These are phyloP conservation scores for Apis mellifera DNA, from an alignment of 1,140 invertebrate genomes.

Conservation along the genomic window Amel_HAv3.1 CM009935.2:3295001-3295500, in stretches of 20 bases:
- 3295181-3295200: conserved; percentile 35
- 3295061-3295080: conserved; percentile 36
- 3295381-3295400: too few species aligned
- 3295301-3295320: neutral
- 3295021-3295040: conserved; percentile 32
- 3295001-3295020: neutral
- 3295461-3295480: too few species aligned
- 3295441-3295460: too few species aligned
- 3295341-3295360: too few species aligned
- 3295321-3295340: too few species aligned
- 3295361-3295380: too few species aligned
- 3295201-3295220: neutral
- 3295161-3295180: conserved; percentile 44
- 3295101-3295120: conserved; percentile 58
- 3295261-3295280: neutral
- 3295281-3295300: neutral
- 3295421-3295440: neutral
- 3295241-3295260: neutral
- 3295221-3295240: neutral
- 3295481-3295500: too few species aligned
- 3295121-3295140: conserved; percentile 3
- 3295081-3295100: conserved; percentile 50
- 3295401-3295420: neutral
- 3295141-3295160: conserved; percentile 18
- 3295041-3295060: conserved; percentile 32